A percentile compares a stretch with the other conserved stretches of the same genome.
Conservation (phyloP, 1,140 invertebrate genomes). For the Drosophila pruinosa region DNA sequence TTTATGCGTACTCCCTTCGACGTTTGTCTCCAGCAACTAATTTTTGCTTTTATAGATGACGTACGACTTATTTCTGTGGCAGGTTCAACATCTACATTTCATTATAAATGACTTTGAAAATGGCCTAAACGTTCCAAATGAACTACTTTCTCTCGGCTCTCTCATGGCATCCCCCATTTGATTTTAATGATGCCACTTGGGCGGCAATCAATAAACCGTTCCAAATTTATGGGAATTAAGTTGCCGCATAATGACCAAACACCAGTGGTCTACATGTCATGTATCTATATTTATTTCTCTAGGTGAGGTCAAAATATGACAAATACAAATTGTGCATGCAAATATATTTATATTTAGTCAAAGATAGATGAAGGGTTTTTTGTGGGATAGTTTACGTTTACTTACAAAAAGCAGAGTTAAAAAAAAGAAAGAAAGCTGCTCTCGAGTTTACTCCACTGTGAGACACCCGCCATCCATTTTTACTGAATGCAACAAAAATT, state of each 20-base stretch:
- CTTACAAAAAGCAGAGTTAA: no score
- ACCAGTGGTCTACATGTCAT: neutral
- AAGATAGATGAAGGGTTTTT: neutral
- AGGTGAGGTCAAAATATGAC: conserved; percentile 13
- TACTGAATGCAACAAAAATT: no score
- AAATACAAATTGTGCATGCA: conserved; percentile 11
- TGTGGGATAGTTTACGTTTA: neutral
- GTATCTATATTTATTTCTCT: neutral
- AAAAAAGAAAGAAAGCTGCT: no score
- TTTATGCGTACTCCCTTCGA: neutral
- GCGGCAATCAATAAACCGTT: conserved; percentile 46
- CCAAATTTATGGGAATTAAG: conserved; percentile 45
- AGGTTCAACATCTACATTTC: conserved; percentile 71
- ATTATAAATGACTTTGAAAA: conserved; percentile 77
- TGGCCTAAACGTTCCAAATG: conserved; percentile 58
- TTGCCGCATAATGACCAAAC: conserved; percentile 45
- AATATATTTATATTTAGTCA: neutral
- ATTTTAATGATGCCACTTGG: conserved; percentile 44
- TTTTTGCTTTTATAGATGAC: conserved; percentile 68
- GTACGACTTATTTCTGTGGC: conserved; percentile 44
- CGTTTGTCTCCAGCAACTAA: conserved; percentile 51
- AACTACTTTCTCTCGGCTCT: conserved; percentile 27
- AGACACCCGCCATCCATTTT: no score
- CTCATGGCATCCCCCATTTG: neutral
- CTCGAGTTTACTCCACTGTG: no score